phyloP scores from a whole-genome alignment of 2,113 vertebrate species.

The Neodontobutis hainanensis region DNA sequence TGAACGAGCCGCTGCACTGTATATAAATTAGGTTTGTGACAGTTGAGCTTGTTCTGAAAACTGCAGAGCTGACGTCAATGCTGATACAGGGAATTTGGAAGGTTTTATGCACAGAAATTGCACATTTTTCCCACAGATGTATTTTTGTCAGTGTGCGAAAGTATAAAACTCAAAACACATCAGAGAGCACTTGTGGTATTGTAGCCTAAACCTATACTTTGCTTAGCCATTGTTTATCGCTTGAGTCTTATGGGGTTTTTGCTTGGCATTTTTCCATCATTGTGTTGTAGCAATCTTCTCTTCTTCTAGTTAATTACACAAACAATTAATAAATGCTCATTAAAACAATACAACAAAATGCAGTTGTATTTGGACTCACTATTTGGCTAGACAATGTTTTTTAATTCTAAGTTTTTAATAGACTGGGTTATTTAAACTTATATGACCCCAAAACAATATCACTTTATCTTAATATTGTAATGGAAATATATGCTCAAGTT shows the following conservation, averaged over 20 bases:
- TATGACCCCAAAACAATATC: too few species aligned
- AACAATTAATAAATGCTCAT: too few species aligned
- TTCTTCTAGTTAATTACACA: too few species aligned
- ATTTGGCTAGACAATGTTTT: too few species aligned
- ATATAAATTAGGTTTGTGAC: slow-evolving; percentile 17
- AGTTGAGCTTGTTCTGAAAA: slow-evolving; percentile 21
- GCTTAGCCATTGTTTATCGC: slow-evolving; percentile 5
- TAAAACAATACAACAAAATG: too few species aligned
- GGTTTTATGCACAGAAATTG: slow-evolving; percentile 20
- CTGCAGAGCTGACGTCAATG: neutral
- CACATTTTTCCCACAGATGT: slow-evolving; percentile 15
- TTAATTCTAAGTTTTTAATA: too few species aligned
- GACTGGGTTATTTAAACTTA: too few species aligned
- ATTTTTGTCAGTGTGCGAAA: slow-evolving; percentile 24
- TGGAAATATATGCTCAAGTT: too few species aligned
- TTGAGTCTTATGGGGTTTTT: neutral
- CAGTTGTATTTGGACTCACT: too few species aligned
- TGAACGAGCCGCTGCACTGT: slow-evolving; percentile 7
- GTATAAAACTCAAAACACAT: slow-evolving; percentile 17
- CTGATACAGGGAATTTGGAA: slow-evolving; percentile 20
- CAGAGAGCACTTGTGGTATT: slow-evolving; percentile 6
- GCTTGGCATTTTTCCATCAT: neutral
- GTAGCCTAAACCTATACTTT: slow-evolving; percentile 7
- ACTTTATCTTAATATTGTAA: too few species aligned
- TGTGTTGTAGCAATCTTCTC: too few species aligned